A percentile compares a stretch with the other conserved stretches of the same genome.
Evolutionary conservation across 2,888 invertebrate genomes (phyloP).

Genomic region (Andrena camellia): DNA sequence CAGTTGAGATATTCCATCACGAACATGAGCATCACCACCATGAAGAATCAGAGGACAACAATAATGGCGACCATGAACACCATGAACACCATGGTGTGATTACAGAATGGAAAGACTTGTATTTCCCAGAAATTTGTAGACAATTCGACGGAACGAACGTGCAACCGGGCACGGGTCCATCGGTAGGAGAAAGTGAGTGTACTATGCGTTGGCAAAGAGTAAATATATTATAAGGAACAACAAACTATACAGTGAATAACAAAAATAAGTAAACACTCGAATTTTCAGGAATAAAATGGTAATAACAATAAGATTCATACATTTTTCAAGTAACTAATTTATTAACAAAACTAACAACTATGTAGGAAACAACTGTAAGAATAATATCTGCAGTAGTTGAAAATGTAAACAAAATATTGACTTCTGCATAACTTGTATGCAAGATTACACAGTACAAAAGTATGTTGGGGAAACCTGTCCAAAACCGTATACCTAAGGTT

Average conservation of each 20-base stretch:
- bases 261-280: not conserved
- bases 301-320: too few relatives aligned
- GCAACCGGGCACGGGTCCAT: slow-evolving; percentile 39
- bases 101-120: slow-evolving; percentile 89
- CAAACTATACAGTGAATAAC: not conserved
- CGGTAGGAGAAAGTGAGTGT: slow-evolving; percentile 44
- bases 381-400: too few relatives aligned
- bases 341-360: too few relatives aligned
- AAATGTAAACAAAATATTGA: too few relatives aligned
- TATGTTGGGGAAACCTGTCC: too few relatives aligned
- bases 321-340: too few relatives aligned
- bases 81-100: slow-evolving; percentile 86
- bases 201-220: not conserved
- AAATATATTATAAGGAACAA: not conserved
- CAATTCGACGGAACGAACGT: slow-evolving; percentile 80
- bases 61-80: slow-evolving; percentile 83
- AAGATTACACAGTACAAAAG: too few relatives aligned
- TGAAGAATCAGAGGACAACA: slow-evolving; percentile 65
- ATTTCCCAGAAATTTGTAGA: slow-evolving; percentile 91
- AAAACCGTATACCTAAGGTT: too few relatives aligned
- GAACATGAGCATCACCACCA: slow-evolving; percentile 80
- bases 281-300: too few relatives aligned
- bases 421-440: too few relatives aligned
- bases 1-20: slow-evolving; percentile 89
- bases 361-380: too few relatives aligned